These are phyloP conservation scores for Choreutis nemorana DNA, from an alignment of 2,888 invertebrate genomes.

Conservation along the genomic window DNA sequence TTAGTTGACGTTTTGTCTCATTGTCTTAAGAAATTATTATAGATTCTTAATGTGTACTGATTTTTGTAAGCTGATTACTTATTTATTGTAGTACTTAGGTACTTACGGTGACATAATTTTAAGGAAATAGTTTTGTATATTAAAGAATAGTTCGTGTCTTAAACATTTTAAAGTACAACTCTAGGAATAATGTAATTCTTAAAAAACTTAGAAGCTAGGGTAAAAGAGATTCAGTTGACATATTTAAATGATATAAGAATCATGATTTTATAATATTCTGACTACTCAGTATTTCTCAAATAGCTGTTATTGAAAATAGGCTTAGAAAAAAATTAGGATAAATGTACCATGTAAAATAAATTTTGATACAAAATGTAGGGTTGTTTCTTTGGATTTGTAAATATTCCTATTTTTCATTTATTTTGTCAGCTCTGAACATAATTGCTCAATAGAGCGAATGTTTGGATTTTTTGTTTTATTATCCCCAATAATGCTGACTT, in stretches of 20 bases:
- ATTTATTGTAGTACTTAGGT: constrained; percentile 65
- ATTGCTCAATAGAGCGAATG: too few relatives aligned
- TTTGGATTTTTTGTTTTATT: too few relatives aligned
- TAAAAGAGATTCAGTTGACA: constrained; percentile 32
- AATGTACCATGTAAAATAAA: constrained; percentile 49
- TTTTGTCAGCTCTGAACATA: constrained; percentile 5
- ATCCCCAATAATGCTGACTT: too few relatives aligned
- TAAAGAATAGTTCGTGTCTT: constrained; percentile 36
- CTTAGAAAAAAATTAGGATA: constrained; percentile 45
- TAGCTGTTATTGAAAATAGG: constrained; percentile 45
- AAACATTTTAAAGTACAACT: constrained; percentile 56
- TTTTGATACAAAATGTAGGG: constrained; percentile 52
- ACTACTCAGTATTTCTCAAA: constrained; percentile 61
- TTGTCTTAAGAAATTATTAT: constrained; percentile 41
- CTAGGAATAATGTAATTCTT: constrained; percentile 50
- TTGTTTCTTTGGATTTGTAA: constrained; percentile 60
- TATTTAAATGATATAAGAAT: constrained; percentile 27
- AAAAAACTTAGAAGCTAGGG: constrained; percentile 51
- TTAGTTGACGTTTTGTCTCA: constrained; percentile 46
- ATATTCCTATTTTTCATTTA: constrained; percentile 36
- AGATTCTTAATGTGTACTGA: constrained; percentile 49
- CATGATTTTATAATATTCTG: constrained; percentile 36
- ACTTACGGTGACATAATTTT: constrained; percentile 55
- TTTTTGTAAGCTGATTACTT: constrained; percentile 56
- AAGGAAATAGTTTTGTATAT: constrained; percentile 47